Evolutionary conservation across 2,888 invertebrate species (phyloP).

Genomic region (Didymodactylos carnosus): DNA sequence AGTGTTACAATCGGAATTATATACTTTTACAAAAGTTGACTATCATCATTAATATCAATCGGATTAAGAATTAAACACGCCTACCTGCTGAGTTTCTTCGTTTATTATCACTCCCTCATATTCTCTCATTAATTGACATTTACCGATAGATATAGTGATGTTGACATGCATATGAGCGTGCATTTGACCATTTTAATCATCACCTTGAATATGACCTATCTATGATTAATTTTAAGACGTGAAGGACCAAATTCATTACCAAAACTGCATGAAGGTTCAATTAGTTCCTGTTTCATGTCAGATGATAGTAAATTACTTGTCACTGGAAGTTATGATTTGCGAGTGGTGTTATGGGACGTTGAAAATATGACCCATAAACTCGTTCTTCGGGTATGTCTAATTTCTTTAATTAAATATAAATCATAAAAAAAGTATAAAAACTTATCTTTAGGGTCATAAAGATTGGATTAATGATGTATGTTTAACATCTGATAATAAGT

Average conservation of each 20-base stretch:
- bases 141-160: too few species aligned
- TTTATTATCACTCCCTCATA: too few species aligned
- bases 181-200: neutral
- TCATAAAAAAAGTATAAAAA: neutral
- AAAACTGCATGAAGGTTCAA: conserved; percentile 31
- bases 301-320: conserved; percentile 28
- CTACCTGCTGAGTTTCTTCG: too few species aligned
- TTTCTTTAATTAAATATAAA: neutral
- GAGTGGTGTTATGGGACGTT: conserved; percentile 31
- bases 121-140: neutral
- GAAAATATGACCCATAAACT: conserved; percentile 28
- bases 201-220: neutral
- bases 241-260: conserved; percentile 23
- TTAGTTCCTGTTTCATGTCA: conserved; percentile 28
- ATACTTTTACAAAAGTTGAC: too few species aligned
- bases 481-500: conserved; percentile 25
- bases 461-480: conserved; percentile 31
- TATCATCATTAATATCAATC: too few species aligned
- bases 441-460: conserved; percentile 25
- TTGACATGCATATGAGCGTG: too few species aligned
- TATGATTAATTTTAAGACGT: conserved; percentile 21
- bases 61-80: too few species aligned
- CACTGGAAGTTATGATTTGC: conserved; percentile 29
- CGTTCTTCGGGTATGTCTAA: conserved; percentile 25
- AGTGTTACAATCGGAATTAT: too few species aligned